Base-by-base conservation (phyloP, 2,888 invertebrate species). In the Lepas anatifera region DNA sequence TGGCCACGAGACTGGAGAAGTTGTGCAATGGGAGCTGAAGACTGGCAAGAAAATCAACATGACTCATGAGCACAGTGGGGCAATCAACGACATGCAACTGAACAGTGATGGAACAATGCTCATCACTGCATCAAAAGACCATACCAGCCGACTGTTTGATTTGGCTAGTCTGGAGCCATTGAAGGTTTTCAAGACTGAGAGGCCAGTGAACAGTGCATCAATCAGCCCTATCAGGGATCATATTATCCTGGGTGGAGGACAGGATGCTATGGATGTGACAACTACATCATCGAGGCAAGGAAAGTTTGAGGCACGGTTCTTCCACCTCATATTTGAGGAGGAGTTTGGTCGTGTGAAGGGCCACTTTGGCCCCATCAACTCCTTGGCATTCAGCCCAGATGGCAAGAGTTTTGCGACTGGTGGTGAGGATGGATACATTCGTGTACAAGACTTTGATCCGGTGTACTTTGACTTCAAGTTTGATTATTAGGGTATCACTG, bases 311-410 rank as follows among this genome's bases (percentile, higher is more conserved):
- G 95, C 89, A 16, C 89, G 81, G 69, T 94, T 97, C 83, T 98
- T 90, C 85, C 95, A 97, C 80, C 83, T 95, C 76, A 89, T 97
- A 35, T 97, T 95, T 80, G 96, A 96, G 81, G 95, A 97, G 78
- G 97, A 97, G 79, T 97, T 97, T 81, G 96, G 90, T 0, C 85
- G 95, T 72, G 89, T 99, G n/a, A 99, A 98, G 80, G 98, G 98
- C 71, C 99, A 99, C 83, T 99, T 99, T 79, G 99, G 99, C 76
- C 99, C 99, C 2, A 99, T 99, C 77, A 99, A 99, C 85, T 95
- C 95, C 81, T 87, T 98, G 76, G 90, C 93, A 68, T 99, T 98
- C 84, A 96, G 97, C 82, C 99, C 99, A 1, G 95, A 95, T 83
- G 99, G 99, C 68, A 92, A 89, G 79, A 93, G 95, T 79, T 95